Evolutionary conservation across 2,113 vertebrate genomes (phyloP).

Genomic region (Myodes glareolus): DNA sequence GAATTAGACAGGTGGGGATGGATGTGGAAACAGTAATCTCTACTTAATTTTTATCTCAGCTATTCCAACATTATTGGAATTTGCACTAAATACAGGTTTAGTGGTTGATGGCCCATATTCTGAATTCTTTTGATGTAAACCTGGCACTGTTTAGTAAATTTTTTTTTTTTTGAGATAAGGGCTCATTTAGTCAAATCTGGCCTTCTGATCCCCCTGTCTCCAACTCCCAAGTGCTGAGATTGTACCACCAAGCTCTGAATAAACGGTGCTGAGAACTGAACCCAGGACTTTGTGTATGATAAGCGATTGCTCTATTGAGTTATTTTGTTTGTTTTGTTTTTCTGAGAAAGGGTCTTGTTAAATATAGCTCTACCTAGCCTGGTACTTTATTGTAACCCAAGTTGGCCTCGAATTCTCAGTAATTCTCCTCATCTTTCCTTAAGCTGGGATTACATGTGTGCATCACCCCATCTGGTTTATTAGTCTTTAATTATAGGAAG

Average conservation of each 20-base stretch:
- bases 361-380: neutral
- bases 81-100: neutral
- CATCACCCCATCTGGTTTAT: neutral
- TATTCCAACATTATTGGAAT: neutral
- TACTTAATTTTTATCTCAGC: neutral
- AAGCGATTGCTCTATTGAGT: neutral
- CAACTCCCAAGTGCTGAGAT: neutral
- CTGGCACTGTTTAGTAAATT: neutral
- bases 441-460: neutral
- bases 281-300: neutral
- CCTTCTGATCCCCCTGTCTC: neutral
- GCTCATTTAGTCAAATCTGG: neutral
- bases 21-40: neutral
- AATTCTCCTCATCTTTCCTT: neutral
- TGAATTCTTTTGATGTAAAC: neutral
- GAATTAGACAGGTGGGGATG: neutral
- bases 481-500: slow-evolving; percentile 2
- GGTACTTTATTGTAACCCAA: neutral
- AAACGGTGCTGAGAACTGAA: neutral
- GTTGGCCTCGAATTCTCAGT: neutral
- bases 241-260: no score
- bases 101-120: neutral
- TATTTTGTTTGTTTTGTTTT: neutral
- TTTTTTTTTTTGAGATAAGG: neutral
- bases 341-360: neutral